Percentiles rank a stretch among this genome's conserved stretches.
These are phyloP conservation scores for Drosophila triauraria DNA, from an alignment of 1,140 invertebrate genomes.

Conservation along the genomic window DNA sequence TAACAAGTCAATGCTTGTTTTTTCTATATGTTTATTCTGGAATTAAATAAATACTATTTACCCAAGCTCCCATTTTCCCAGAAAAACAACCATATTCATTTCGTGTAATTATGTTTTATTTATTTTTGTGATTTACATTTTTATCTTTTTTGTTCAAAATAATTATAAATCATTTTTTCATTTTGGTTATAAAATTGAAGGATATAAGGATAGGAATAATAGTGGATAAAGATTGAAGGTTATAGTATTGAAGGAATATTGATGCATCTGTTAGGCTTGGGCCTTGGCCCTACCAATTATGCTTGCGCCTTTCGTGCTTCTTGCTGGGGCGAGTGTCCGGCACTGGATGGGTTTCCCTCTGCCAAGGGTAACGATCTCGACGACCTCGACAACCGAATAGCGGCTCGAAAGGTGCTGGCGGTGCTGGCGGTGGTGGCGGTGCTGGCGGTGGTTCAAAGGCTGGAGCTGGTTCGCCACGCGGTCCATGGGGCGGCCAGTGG, in stretches of 20 bases:
- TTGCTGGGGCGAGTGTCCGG: constrained; percentile 18
- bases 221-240: background rate
- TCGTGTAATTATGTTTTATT: constrained; percentile 1
- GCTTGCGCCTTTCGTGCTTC: constrained; percentile 3
- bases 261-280: background rate
- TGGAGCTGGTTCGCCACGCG: background rate
- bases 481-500: background rate
- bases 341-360: background rate
- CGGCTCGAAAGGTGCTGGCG: background rate
- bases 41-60: background rate
- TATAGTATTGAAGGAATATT: constrained; percentile 13
- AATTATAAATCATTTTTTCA: constrained; percentile 6
- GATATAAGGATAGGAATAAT: background rate
- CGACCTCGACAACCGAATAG: background rate
- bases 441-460: constrained; percentile 1
- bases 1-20: background rate
- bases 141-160: background rate
- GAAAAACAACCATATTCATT: background rate
- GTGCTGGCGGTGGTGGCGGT: background rate
- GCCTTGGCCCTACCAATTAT: background rate
- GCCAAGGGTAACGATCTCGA: constrained; percentile 15
- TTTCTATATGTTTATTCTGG: background rate
- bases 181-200: background rate
- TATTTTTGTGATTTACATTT: background rate
- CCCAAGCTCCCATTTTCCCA: background rate